Evolutionary conservation across 64 coral and sea anemone genomes (phyloP), one percentile per base, ranked within the genome.

Genomic region (Catalaphyllia jardinei): DNA sequence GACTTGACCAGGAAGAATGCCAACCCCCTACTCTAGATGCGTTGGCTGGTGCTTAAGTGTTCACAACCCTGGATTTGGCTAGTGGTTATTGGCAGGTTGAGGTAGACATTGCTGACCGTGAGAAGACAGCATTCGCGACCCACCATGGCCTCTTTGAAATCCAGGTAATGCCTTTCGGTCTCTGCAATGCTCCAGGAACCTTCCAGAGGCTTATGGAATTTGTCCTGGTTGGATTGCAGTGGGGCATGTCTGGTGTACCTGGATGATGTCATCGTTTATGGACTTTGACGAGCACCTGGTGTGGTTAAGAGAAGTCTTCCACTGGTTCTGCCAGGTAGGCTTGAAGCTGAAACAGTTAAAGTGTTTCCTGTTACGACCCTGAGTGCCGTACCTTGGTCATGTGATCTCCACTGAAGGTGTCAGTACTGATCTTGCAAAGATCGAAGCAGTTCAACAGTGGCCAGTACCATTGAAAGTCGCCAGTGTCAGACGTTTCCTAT

Each of bases 51-150:
- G 38, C 38, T 3, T 3, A 39, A 39, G 38, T 39, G 2, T 39
- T 39, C 0, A 39, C 38, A 3, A 39, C 22, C 46, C 30, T 77
- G 24, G 73, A 88, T 19, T 31, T 88, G 28, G 33, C 30, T 0
- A 89, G 76, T 22, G 88, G 88, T 46, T 89, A 89, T 69, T 89
- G 85, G 85, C 85, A 74, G 38, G 85, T 87, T 4, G 69, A 87
- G 67, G 24, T 87, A 5, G 24, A 74, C 8, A 17, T 0, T 0
- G 52, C 42, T 54, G 20, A 82, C 79, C n/a, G 20, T 0, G 24
- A 87, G n/a, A 87, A 87, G 55, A 87, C 22, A 73, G 85, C 69
- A 8, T 87, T 87, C 4, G 17, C 28, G 12, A 87, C 65, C 11
- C 15, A 54, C 25, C 72, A 87, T 74, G 85, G 46, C 14, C 72